phyloP scores from a whole-genome alignment of 2,888 invertebrate genomes.

The Vesta saturnalis region DNA sequence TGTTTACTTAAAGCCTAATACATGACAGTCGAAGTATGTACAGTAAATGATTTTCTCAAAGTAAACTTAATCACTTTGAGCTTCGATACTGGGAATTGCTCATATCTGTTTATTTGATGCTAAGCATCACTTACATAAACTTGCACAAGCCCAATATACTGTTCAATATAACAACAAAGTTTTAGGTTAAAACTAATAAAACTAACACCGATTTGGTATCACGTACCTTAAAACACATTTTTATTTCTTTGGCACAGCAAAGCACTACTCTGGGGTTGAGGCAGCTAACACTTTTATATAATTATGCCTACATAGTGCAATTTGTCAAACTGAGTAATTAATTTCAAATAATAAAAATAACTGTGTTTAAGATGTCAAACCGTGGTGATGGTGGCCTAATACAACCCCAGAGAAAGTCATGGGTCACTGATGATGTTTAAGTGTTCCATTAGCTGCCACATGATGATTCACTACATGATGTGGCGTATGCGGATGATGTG shows the following conservation, averaged over 20 bases:
- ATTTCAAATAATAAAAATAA: conserved; percentile 35
- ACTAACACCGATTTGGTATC: conserved; percentile 49
- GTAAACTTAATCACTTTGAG: conserved; percentile 26
- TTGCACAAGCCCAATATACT: conserved; percentile 61
- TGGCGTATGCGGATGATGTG: conserved; percentile 71
- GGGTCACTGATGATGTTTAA: conserved; percentile 87
- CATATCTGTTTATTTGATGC: conserved; percentile 47
- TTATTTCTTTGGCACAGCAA: conserved; percentile 63
- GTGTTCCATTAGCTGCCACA: conserved; percentile 73
- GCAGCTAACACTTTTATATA: conserved; percentile 43
- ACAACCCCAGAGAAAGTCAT: conserved; percentile 84
- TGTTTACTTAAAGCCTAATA: conserved; percentile 60
- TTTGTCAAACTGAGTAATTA: conserved; percentile 21
- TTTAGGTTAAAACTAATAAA: conserved; percentile 40
- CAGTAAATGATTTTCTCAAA: conserved; percentile 47
- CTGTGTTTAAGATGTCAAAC: conserved; percentile 54
- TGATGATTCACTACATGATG: conserved; percentile 73
- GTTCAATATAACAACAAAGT: conserved; percentile 40
- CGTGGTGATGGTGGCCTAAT: conserved; percentile 73
- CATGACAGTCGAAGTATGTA: conserved; percentile 62
- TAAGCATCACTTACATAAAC: conserved; percentile 54
- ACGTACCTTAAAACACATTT: conserved; percentile 48
- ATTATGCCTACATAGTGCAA: conserved; percentile 27
- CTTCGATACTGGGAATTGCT: conserved; percentile 32
- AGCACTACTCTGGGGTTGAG: conserved; percentile 57